Evolutionary conservation across 2,113 vertebrate species (phyloP).

Genomic region (Antechinus flavipes): DNA sequence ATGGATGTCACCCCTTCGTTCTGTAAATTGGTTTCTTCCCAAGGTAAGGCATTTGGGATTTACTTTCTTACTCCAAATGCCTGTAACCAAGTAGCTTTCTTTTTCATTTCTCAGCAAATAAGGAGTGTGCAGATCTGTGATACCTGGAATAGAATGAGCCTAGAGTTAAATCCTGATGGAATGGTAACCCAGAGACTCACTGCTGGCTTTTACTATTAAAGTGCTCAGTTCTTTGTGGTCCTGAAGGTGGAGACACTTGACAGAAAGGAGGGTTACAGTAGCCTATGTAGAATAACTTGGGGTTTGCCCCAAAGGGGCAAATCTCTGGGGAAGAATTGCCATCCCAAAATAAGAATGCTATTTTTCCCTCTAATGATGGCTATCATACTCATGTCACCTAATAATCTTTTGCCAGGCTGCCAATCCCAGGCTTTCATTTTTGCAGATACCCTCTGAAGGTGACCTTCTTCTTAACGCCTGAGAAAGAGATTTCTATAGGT

Average conservation of each 20-base stretch:
- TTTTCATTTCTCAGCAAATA: neutral
- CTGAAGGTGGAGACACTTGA: neutral
- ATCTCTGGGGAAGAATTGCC: neutral
- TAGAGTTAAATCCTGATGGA: neutral
- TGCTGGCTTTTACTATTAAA: neutral
- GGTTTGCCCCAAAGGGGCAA: neutral
- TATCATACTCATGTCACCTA: neutral
- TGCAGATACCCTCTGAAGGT: neutral
- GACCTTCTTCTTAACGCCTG: neutral
- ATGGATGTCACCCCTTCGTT: neutral
- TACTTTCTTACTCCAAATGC: neutral
- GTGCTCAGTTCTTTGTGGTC: neutral
- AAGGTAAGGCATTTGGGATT: neutral
- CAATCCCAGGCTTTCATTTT: neutral
- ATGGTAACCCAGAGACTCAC: neutral
- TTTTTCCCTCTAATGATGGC: neutral
- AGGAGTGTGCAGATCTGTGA: neutral
- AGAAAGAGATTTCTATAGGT: neutral
- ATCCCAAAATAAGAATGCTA: neutral
- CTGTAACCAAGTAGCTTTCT: neutral
- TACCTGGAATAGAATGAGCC: neutral
- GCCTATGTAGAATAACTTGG: neutral
- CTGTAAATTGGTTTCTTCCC: conserved; percentile 1
- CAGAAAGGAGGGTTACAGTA: neutral
- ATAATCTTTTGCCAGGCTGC: neutral